Base-by-base conservation (phyloP, 2,797 vertebrate genomes). In the Hippocampus kuda region DNA sequence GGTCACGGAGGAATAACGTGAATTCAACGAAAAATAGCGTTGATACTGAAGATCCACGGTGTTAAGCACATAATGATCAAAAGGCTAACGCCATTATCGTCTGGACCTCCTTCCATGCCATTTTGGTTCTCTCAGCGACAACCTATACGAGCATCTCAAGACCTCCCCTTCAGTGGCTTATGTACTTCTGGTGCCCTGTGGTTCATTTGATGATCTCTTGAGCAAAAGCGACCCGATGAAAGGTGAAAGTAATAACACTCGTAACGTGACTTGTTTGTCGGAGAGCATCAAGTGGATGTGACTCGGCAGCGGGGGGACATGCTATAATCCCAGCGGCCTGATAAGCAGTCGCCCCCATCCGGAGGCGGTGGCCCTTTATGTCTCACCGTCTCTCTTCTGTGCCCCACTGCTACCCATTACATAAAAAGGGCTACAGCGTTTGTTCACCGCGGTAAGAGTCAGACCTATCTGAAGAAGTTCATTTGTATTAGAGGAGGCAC, bases 131-230 rank as follows among this genome's bases (percentile, higher is more conserved):
- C 80, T 61, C 77, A 81, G 79, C 83, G 84, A 83, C 75, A 74
- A 68, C 72, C 76, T 73, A 78, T 81, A 84, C 56, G 64, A 79
- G 79, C 76, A 81, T 85, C 83, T 81, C 76, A 72, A 81, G 82
- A 74, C 75, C 26, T 79, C 26, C 80, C 82, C 85, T 75, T 66
- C 59, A 86, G 81, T 86, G 85, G 86, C 87, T 89, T 85, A 86
- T 86, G 84, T 87, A 75, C 85, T 84, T 79, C 71, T 80, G 86
- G 88, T 87, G 89, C 85, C 90, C 90, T 89, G 90, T 78, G 85
- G 89, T 89, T 91, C 89, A 91, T 90, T 88, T 89, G 91, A 90
- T 91, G 86, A 92, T 90, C 89, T 89, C 83, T 85, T 79, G 44
- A 78, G 83, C 88, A 85, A 86, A 89, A 89, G 81, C 79, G 82